Percentiles rank a stretch among this genome's conserved stretches.
Evolutionary conservation across 2,888 invertebrate genomes (phyloP).

Genomic region (Colostygia pectinataria): DNA sequence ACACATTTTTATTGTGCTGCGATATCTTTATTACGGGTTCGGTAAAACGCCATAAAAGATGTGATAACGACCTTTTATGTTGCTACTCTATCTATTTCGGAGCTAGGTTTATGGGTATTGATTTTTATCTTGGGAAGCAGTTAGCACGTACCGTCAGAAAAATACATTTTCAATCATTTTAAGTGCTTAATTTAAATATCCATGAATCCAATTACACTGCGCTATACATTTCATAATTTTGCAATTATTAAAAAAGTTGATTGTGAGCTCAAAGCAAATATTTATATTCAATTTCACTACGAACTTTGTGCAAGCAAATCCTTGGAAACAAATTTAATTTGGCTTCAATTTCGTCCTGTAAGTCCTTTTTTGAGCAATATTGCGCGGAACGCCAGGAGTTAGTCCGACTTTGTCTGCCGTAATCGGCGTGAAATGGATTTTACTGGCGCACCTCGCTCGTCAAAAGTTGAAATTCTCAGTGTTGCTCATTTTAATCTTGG

Average conservation of each 20-base stretch:
- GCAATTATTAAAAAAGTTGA: slow-evolving; percentile 30
- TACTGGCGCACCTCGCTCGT: slow-evolving; percentile 7
- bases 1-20: slow-evolving; percentile 36
- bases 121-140: slow-evolving; percentile 17
- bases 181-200: slow-evolving; percentile 9
- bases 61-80: slow-evolving; percentile 62
- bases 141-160: slow-evolving; percentile 1
- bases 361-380: slow-evolving; percentile 42
- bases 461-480: background rate
- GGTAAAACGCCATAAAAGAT: slow-evolving; percentile 61
- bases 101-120: slow-evolving; percentile 31
- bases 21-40: slow-evolving; percentile 69
- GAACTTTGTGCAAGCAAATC: slow-evolving; percentile 35
- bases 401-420: slow-evolving; percentile 12
- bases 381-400: slow-evolving; percentile 37
- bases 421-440: slow-evolving; percentile 18
- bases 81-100: slow-evolving; percentile 33
- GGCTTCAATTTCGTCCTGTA: slow-evolving; percentile 42
- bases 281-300: slow-evolving; percentile 32
- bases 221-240: slow-evolving; percentile 21
- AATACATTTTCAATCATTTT: background rate
- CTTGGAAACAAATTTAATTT: slow-evolving; percentile 47
- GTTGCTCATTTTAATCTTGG: slow-evolving; percentile 5
- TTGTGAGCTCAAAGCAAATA: slow-evolving; percentile 32
- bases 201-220: slow-evolving; percentile 12